Evolutionary conservation across 2,888 invertebrate species (phyloP), one percentile per base, ranked within the genome.

Genomic region (Amiota communis): DNA sequence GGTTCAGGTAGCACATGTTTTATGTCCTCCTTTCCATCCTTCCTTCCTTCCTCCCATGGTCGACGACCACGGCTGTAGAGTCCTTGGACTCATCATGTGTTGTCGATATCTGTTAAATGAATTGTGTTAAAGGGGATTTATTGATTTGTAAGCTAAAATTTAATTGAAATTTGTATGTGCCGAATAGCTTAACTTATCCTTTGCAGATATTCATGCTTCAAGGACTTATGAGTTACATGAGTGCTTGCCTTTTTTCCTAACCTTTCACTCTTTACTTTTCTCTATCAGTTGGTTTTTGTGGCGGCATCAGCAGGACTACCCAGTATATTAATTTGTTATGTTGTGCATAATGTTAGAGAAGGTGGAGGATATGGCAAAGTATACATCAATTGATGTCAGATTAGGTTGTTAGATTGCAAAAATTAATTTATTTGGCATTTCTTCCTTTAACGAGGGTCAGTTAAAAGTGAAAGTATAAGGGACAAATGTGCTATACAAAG

Each of bases 61-160:
- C 17, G 9, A 17, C 17, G 15, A 15, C 20, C 59, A 20, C 17
- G 75, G 72, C 78, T 79, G 75, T 69, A 73, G 68, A 75, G 72
- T 79, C 67, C 71, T 71, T 70, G 56, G 70, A 13, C 20, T 51
- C 68, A 53, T 57, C 17, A 13, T 23, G 8, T 11, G 36, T 20
- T 56, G 20, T 23, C 17, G 8, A 49, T 63, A 57, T 65, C 69
- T 76, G 73, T 73, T 70, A 64, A 75, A 82, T 80, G 77, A 79
- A 82, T 77, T 84, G 84, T 84, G 84, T 77, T 85, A 80, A 74
- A 80, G 83, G 81, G 86, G 83, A 75, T 86, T 83, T 83, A 83
- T 83, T 83, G 86, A 83, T 83, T 84, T 84, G 81, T 84, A 83
- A 85, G 83, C 79, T 75, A 75, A 83, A 84, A 86, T 83, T 83